These are phyloP conservation scores for Dendroctonus ponderosae DNA, from an alignment of 1,140 invertebrate genomes.

Conservation along the genomic window DNA sequence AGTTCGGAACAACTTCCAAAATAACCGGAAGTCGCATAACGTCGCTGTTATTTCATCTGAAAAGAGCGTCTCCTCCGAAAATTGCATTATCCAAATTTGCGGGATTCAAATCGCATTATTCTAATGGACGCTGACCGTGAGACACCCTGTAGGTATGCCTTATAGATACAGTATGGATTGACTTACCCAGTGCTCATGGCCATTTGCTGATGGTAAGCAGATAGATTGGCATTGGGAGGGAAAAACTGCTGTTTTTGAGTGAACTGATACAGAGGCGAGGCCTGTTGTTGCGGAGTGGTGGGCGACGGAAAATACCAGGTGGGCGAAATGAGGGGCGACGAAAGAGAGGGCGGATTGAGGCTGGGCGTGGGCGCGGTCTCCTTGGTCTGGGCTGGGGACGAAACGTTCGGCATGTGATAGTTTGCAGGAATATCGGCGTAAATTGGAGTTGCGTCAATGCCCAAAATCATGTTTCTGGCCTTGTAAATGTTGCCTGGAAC, in stretches of 20 bases:
- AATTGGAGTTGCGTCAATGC: conserved; percentile 64
- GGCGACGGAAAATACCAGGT: conserved; percentile 44
- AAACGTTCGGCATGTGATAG: conserved; percentile 61
- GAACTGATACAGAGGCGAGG: conserved; percentile 43
- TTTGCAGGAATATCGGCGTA: conserved; percentile 70
- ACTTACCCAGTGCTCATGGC: conserved; percentile 47
- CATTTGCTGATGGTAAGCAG: conserved; percentile 44
- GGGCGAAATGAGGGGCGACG: conserved; percentile 42
- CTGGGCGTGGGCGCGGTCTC: conserved; percentile 45
- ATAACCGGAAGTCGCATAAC: no score
- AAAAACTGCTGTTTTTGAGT: conserved; percentile 46
- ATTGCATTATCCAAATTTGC: no score
- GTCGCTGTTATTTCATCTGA: no score
- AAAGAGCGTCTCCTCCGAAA: no score
- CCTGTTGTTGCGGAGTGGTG: conserved; percentile 14
- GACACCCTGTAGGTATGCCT: no score
- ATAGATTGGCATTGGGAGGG: conserved; percentile 47
- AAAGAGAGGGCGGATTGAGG: conserved; percentile 44
- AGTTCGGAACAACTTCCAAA: no score
- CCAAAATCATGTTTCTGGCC: conserved; percentile 76
- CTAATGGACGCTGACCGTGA: no score
- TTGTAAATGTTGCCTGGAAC: conserved; percentile 84
- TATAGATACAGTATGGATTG: no score
- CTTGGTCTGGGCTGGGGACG: conserved; percentile 15
- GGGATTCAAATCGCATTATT: no score